Percentiles rank a stretch among this genome's conserved stretches.
These are phyloP conservation scores for Acrocephalus arundinaceus DNA, from an alignment of 2,113 vertebrate species.

Conservation along the genomic window DNA sequence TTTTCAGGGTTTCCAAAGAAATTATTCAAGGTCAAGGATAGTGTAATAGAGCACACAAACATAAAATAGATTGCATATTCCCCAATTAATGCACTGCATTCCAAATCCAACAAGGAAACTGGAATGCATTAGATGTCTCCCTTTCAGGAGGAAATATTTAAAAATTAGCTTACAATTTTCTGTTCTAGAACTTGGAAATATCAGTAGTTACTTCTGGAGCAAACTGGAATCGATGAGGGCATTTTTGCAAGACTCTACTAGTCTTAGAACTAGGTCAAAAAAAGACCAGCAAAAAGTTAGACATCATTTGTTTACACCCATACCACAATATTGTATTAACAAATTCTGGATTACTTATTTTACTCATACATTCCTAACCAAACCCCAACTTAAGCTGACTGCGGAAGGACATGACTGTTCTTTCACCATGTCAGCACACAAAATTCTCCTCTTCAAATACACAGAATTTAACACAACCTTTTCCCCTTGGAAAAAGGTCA, in stretches of 20 bases:
- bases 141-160: not conserved
- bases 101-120: constrained; percentile 8
- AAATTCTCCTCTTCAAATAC: not conserved
- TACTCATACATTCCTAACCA: constrained; percentile 28
- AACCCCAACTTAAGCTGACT: not conserved
- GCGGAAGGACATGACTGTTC: rapidly evolving
- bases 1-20: not conserved
- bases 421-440: not conserved
- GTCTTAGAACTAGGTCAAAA: not conserved
- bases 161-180: not conserved
- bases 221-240: not conserved
- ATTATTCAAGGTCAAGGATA: constrained; percentile 19
- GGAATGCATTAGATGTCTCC: not conserved
- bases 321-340: not conserved
- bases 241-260: not conserved
- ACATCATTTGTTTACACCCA: not conserved
- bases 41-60: not conserved
- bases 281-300: not conserved
- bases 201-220: not conserved
- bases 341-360: constrained; percentile 15
- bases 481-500: not conserved
- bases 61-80: not conserved
- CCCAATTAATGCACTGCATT: not conserved
- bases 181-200: not conserved
- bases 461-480: not conserved